These are phyloP conservation scores for Galeruca laticollis DNA, from an alignment of 2,888 invertebrate species.

Conservation along the genomic window DNA sequence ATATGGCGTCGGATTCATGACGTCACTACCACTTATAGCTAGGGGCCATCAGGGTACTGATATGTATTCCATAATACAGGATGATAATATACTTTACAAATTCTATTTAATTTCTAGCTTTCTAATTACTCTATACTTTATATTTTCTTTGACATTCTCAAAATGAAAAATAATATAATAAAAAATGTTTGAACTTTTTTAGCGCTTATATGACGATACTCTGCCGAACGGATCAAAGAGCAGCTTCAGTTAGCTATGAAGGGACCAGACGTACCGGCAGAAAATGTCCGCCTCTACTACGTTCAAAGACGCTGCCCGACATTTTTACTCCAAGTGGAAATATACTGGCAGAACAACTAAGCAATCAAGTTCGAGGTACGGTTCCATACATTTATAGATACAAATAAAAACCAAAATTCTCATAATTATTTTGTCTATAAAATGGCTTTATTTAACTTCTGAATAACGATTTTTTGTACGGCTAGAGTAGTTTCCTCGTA, in stretches of 20 bases:
- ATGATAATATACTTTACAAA: no score
- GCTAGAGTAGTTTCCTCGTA: no score
- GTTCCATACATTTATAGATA: neutral
- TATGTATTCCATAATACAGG: no score
- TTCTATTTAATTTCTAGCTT: no score
- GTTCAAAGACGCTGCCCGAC: slow-evolving; percentile 88
- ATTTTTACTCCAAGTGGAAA: slow-evolving; percentile 88
- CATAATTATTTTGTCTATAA: neutral
- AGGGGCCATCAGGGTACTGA: no score
- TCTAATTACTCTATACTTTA: no score
- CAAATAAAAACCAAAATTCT: neutral
- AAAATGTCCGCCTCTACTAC: slow-evolving; percentile 77
- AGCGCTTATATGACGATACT: slow-evolving; percentile 62
- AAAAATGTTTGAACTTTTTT: slow-evolving; percentile 23
- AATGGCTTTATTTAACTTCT: no score
- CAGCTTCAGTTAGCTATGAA: slow-evolving; percentile 71
- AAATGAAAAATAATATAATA: no score
- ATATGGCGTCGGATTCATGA: no score
- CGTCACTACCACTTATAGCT: no score
- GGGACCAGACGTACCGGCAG: slow-evolving; percentile 67
- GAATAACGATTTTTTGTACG: no score
- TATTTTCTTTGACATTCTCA: no score
- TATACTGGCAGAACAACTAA: slow-evolving; percentile 85
- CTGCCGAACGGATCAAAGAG: slow-evolving; percentile 67
- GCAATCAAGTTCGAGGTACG: slow-evolving; percentile 74